phyloP scores from a whole-genome alignment of 2,113 vertebrate genomes.

The Otus sunia region DNA sequence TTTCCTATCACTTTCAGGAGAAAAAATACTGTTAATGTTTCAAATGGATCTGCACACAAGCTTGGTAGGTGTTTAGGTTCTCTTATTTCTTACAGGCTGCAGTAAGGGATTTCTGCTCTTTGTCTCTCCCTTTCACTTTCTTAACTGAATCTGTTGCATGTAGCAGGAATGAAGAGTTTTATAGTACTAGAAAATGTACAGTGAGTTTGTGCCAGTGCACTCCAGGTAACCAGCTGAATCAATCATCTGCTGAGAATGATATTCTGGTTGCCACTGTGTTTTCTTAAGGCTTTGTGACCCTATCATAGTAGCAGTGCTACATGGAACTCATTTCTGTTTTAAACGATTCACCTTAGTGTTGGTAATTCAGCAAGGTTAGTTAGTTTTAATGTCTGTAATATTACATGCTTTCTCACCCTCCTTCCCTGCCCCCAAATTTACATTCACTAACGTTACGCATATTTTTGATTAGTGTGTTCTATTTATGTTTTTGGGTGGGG shows the following conservation, averaged over 20 bases:
- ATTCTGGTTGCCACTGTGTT: background rate
- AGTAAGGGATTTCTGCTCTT: background rate
- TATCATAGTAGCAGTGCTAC: background rate
- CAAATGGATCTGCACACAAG: background rate
- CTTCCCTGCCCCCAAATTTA: background rate
- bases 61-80: background rate
- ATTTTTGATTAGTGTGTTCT: background rate
- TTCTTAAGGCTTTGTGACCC: background rate
- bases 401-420: background rate
- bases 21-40: background rate
- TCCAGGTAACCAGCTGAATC: background rate
- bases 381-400: background rate
- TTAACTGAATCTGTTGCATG: background rate
- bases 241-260: background rate
- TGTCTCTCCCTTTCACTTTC: background rate
- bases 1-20: background rate
- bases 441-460: rapidly evolving
- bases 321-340: background rate
- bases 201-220: background rate
- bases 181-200: background rate
- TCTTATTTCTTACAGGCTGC: background rate
- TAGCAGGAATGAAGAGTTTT: background rate
- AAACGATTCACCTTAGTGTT: background rate
- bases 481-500: background rate
- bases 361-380: background rate